Evolutionary conservation across 2,113 vertebrate genomes (phyloP), one percentile per base, ranked within the genome.

Genomic region (Hippocampus comes): DNA sequence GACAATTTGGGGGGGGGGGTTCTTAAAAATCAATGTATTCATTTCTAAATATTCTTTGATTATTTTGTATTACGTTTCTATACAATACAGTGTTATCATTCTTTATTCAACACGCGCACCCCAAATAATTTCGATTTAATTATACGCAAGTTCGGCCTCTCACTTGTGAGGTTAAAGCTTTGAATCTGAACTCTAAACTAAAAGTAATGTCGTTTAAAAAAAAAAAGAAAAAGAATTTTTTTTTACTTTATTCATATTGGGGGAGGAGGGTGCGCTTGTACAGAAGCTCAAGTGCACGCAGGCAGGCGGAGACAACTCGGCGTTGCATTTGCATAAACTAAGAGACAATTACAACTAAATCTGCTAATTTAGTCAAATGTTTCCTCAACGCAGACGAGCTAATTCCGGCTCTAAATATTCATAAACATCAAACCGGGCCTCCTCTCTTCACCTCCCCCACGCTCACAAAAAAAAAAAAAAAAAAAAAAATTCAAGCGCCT

Each of bases 401-500:
- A 88, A 88, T 84, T 82, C 73, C 79, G 70, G 23, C 74, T 75
- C 82, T 80, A 87, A 86, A 86, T 89, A 88, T 88, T 84, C 84
- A 87, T 84, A 82, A 85, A 84, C 59, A 78, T 78, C 86, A 79
- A 75, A 63, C 67, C 72, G 85, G 38, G 38, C 38, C 34, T 48
- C 49, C 5, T 53, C 49, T 53, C 6, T 53, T 53, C 17, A 53
- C 7, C 49, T 20, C 49, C 49, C 15, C 49, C 49, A 51, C 18
- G 7, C 20, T 71, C 60, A 84, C 86, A 78, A 86, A 83, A 74
- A 76, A 78, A 86, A 83, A 83, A 74, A 76, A 78, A 86, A 83
- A 78, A 86, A 83, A 74, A 76, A 78, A 86, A 83, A 87, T 86
- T 67, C 84, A 83, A 81, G 72, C 81, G 85, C 63, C 86, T 80